Evolutionary conservation across 2,797 vertebrate genomes (phyloP), one percentile per base, ranked within the genome.

Genomic region (Sebastolobus alascanus): DNA sequence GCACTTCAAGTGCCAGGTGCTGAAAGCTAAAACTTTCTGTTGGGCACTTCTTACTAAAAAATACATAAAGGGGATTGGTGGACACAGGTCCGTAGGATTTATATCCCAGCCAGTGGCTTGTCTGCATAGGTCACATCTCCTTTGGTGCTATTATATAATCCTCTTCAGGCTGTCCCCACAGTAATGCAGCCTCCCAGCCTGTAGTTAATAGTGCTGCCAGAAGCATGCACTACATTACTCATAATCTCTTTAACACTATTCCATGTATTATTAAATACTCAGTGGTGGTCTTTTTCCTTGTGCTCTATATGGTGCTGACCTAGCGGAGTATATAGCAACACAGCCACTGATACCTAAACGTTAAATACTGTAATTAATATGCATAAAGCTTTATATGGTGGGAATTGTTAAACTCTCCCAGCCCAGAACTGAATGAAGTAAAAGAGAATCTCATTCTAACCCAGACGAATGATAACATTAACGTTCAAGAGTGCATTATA

Each of bases 111-210:
- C 61, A 67, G 65, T 71, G 66, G 67, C 72, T 73, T 56, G n/a
- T 77, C 73, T 50, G 72, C 75, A 88, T 92, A 88, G 89, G 79
- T 92, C 82, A 85, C 72, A 76, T 79, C 73, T 82, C 70, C 74
- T 80, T 83, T 83, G 69, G 79, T 76, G 65, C 37, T 72, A 11
- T 88, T 93, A 82, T 64, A 61, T 86, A 94, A 89, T 81, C 64
- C 66, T 82, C 82, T 61, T 79, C 75, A 80, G 79, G 46, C 71
- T 68, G 70, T 86, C 79, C 74, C 80, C 77, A 61, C 59, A 66
- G 80, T 78, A 55, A 77, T 68, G 35, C 52, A 50, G 59, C 69
- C 38, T 56, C 40, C 54, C 75, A 77, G 75, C 25, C 75, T 59
- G 6, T 29, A 79, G 63, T 84, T 83, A 54, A 72, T 76, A 83